phyloP scores from a whole-genome alignment of 2,797 vertebrate species.

The Stomatorhinus walkeri region DNA sequence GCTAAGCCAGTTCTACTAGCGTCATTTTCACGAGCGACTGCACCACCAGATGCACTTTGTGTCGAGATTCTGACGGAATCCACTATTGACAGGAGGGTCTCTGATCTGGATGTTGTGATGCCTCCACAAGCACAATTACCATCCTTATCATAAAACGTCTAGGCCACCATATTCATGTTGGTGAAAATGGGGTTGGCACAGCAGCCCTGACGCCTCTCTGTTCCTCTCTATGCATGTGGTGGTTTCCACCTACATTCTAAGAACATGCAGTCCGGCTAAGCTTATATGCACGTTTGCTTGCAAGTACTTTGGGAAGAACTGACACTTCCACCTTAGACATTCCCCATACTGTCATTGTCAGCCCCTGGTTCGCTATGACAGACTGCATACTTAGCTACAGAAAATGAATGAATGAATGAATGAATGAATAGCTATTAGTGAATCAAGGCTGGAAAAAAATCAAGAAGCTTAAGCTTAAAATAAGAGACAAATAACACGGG shows the following conservation, averaged over 20 bases:
- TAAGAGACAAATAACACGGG: not conserved
- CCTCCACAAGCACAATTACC: not conserved
- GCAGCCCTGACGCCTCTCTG: not conserved
- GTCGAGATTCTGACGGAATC: not conserved
- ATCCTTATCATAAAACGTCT: not conserved
- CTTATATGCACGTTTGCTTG: not conserved
- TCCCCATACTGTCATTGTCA: not conserved
- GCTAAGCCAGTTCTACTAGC: not conserved
- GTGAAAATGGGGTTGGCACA: not conserved
- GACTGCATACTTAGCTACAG: not conserved
- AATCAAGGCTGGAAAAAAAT: not conserved
- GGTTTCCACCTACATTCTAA: not conserved
- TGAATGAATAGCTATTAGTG: not conserved
- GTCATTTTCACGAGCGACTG: not conserved
- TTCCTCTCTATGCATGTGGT: not conserved
- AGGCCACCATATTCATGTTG: not conserved
- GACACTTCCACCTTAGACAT: not conserved
- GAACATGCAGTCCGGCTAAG: not conserved
- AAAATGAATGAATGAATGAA: not conserved
- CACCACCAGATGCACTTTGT: not conserved
- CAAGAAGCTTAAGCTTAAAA: not conserved
- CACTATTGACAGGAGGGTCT: not conserved
- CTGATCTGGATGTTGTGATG: not conserved
- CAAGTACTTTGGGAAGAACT: not conserved
- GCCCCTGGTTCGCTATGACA: not conserved